Evolutionary conservation across 2,888 invertebrate species (phyloP).

Genomic region (Rhagonycha fulva): DNA sequence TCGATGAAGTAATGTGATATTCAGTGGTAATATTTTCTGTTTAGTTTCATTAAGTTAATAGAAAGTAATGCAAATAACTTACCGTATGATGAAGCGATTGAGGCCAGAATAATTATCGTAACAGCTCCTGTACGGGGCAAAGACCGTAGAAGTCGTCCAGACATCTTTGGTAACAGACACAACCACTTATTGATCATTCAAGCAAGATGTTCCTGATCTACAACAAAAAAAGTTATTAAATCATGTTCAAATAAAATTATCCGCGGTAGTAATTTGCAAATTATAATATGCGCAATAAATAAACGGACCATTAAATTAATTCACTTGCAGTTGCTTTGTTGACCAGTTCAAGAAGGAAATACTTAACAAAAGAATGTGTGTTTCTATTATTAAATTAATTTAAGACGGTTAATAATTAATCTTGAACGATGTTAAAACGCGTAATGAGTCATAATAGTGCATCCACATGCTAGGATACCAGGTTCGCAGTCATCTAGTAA

Average conservation of each 20-base stretch:
- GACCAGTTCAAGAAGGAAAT: not conserved
- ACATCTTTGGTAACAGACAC: conserved; percentile 17
- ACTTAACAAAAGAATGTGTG: not conserved
- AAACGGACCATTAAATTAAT: not conserved
- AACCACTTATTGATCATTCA: conserved; percentile 24
- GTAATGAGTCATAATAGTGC: not conserved
- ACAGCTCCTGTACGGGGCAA: conserved; percentile 21
- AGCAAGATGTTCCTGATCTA: conserved; percentile 22
- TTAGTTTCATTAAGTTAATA: not conserved
- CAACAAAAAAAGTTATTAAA: conserved; percentile 21
- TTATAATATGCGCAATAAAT: not conserved
- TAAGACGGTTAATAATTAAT: not conserved
- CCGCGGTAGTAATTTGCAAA: not conserved
- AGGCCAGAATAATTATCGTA: conserved; percentile 19
- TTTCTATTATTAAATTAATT: conserved; percentile 2
- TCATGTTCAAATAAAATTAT: not conserved
- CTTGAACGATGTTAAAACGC: not conserved
- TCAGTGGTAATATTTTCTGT: not conserved
- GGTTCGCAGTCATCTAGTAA: not conserved
- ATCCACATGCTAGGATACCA: not conserved
- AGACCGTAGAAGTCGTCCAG: conserved; percentile 21
- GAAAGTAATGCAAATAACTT: conserved; percentile 11
- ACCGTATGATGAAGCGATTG: conserved; percentile 24
- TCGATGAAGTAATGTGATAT: not conserved
- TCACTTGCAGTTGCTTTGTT: not conserved